A percentile compares a stretch with the other conserved stretches of the same genome.
Conservation (phyloP, 1,140 invertebrate species). For the Bacillus rossius region DNA sequence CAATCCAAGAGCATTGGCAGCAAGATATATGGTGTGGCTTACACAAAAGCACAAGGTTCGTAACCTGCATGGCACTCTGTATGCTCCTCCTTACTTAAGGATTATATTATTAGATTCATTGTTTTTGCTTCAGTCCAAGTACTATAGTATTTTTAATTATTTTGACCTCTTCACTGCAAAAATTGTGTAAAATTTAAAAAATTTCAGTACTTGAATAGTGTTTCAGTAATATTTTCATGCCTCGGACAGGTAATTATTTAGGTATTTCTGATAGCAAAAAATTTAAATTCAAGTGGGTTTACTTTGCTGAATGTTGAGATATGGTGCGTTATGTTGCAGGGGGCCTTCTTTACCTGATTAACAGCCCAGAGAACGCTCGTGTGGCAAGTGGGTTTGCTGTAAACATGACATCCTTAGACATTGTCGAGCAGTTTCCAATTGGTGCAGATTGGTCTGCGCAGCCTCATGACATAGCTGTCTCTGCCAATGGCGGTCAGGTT, state of each 20-base stretch:
- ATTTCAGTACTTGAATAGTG: too few species aligned
- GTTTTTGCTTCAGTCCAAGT: too few species aligned
- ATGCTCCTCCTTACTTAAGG: too few species aligned
- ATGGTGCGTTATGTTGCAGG: constrained; percentile 36
- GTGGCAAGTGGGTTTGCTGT: constrained; percentile 62
- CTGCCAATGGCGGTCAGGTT: constrained; percentile 56
- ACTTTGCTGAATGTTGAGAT: too few species aligned
- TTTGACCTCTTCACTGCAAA: too few species aligned
- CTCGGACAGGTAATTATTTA: too few species aligned
- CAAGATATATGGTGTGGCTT: constrained; percentile 63
- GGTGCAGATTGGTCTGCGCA: constrained; percentile 50
- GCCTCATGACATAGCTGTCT: constrained; percentile 71
- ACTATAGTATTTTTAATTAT: too few species aligned
- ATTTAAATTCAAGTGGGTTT: too few species aligned
- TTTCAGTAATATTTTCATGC: too few species aligned
- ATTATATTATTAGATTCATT: too few species aligned
- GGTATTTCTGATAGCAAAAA: too few species aligned
- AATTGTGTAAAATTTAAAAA: not conserved
- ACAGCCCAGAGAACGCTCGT: constrained; percentile 34
- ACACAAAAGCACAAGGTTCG: constrained; percentile 43
- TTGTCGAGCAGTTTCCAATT: constrained; percentile 57
- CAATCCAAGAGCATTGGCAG: constrained; percentile 54
- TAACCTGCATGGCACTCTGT: too few species aligned
- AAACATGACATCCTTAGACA: constrained; percentile 50
- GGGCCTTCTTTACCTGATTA: constrained; percentile 45